phyloP scores from a whole-genome alignment of 1,140 invertebrate species.

The Nephotettix cincticeps region DNA sequence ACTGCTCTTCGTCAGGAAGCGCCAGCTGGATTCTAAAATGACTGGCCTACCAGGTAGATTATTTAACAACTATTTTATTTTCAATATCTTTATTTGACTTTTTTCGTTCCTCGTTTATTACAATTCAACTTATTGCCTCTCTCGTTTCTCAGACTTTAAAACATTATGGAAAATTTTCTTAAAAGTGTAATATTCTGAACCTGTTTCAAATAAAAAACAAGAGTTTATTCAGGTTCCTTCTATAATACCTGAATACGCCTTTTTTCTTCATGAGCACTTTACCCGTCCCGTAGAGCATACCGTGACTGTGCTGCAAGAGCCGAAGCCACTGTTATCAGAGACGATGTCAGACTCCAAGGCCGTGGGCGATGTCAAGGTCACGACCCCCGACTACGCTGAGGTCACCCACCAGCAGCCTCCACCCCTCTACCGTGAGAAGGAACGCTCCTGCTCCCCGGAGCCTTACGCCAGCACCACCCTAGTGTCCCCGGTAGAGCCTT shows the following conservation, averaged over 20 bases:
- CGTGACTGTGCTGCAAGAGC: neutral
- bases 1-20: conserved; percentile 58
- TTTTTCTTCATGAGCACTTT: no score
- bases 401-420: conserved; percentile 39
- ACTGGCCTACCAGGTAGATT: conserved; percentile 39
- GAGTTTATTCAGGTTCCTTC: no score
- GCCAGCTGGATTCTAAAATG: conserved; percentile 60
- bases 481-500: conserved; percentile 18
- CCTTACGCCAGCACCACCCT: conserved; percentile 39
- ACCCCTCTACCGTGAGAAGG: conserved; percentile 22
- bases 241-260: no score
- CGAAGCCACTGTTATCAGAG: neutral
- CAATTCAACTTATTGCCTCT: no score
- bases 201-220: no score
- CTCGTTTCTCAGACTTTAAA: no score
- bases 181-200: no score
- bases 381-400: conserved; percentile 52
- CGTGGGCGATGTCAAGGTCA: neutral
- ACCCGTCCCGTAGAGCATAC: no score
- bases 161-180: no score
- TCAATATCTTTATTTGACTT: no score
- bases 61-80: no score
- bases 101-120: no score
- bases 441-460: conserved; percentile 24
- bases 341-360: neutral